Evolutionary conservation across 2,797 vertebrate genomes (phyloP).

Genomic region (Trematomus bernacchii): DNA sequence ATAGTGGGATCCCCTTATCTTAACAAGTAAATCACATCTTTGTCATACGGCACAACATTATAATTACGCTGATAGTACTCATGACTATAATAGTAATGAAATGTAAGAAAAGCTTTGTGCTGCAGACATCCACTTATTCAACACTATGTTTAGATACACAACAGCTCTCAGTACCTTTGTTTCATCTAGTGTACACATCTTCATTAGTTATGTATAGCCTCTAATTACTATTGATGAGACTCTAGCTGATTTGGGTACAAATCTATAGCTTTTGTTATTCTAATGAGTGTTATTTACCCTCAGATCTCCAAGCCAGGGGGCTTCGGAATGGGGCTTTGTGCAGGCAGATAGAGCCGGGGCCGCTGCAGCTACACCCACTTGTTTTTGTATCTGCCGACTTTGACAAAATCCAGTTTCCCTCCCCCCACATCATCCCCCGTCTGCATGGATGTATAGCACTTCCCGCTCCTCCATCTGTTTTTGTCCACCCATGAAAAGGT

Average conservation of each 20-base stretch:
- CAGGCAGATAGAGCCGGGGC: slow-evolving; percentile 70
- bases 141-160: slow-evolving; percentile 60
- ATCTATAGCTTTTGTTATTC: slow-evolving; percentile 89
- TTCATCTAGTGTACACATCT: slow-evolving; percentile 80
- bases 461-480: slow-evolving; percentile 84
- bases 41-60: background rate
- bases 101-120: slow-evolving; percentile 38
- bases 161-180: slow-evolving; percentile 72
- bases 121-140: slow-evolving; percentile 55
- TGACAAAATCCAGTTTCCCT: slow-evolving; percentile 72
- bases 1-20: background rate
- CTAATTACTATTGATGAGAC: slow-evolving; percentile 88
- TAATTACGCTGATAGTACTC: background rate
- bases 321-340: slow-evolving; percentile 81
- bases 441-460: slow-evolving; percentile 82
- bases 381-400: slow-evolving; percentile 81
- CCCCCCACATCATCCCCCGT: slow-evolving; percentile 68
- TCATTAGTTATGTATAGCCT: slow-evolving; percentile 86
- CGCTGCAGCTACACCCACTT: slow-evolving; percentile 79
- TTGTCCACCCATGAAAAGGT: slow-evolving; percentile 83
- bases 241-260: slow-evolving; percentile 83
- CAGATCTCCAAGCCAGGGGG: slow-evolving; percentile 82
- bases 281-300: slow-evolving; percentile 87
- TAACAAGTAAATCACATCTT: slow-evolving; percentile 8
- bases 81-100: slow-evolving; percentile 29